These are phyloP conservation scores for Acleris holmiana DNA, from an alignment of 2,888 invertebrate species.

Conservation along the genomic window DNA sequence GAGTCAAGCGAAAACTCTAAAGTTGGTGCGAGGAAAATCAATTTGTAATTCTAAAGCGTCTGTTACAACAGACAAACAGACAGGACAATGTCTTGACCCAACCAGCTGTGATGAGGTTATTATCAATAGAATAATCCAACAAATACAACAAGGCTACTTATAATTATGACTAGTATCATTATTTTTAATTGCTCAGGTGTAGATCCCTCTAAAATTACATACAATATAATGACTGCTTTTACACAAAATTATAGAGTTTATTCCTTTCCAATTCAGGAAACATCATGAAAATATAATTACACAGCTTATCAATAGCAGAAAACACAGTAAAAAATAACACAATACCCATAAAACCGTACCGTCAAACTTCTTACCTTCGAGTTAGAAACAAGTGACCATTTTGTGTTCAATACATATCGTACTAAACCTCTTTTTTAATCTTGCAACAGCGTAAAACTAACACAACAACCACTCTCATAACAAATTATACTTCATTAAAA, in stretches of 20 bases:
- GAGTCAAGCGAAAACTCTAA: no score
- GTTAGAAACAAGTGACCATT: slow-evolving; percentile 39
- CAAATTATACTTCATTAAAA: slow-evolving; percentile 52
- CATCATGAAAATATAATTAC: slow-evolving; percentile 31
- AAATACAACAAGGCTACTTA: no score
- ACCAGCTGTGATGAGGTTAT: neutral
- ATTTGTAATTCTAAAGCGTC: no score
- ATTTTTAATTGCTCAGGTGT: neutral
- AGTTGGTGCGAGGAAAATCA: no score
- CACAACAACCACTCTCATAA: slow-evolving; percentile 57
- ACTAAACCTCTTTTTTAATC: slow-evolving; percentile 44
- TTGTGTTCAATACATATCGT: slow-evolving; percentile 35
- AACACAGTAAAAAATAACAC: slow-evolving; percentile 30
- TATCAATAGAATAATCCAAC: neutral
- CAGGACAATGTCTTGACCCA: no score
- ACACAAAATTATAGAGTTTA: neutral
- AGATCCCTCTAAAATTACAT: neutral
- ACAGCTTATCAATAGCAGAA: slow-evolving; percentile 30
- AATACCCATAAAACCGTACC: slow-evolving; percentile 28
- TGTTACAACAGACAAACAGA: no score
- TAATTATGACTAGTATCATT: no score
- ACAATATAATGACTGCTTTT: neutral
- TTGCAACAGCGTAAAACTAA: slow-evolving; percentile 54
- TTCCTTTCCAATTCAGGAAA: slow-evolving; percentile 3
- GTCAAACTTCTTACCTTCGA: slow-evolving; percentile 38